Base-by-base conservation (phyloP, 2,113 vertebrate species). In the Datnioides undecimradiatus region DNA sequence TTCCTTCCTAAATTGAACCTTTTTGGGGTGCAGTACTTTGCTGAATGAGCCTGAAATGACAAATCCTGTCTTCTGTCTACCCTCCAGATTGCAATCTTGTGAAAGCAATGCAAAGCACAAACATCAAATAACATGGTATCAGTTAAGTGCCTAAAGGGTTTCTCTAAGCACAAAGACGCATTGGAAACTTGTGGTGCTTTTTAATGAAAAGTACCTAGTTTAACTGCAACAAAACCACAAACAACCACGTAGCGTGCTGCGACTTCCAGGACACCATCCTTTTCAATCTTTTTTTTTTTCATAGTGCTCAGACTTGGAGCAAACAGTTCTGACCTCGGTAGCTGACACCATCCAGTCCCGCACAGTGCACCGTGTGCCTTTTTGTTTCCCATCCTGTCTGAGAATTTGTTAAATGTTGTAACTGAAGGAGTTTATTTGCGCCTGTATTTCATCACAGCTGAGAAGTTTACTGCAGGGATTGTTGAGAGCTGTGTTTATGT, bases 111-210 rank as follows among this genome's bases (percentile, higher is more conserved):
- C 8, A 45, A 83, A 91, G 90, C 90, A 86, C 90, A 87, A 73
- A 27, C 51, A 5, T 59, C 16, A 4, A 2, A 10, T 14, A 11
- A 31, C 25, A 25, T 14, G 34, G 17, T 64, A 23, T 31, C 10
- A 52, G 41, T 46, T 45, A 89, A 87, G 87, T 91, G 86, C 88
- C 87, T 90, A 2, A 48, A 81, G 62, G 40, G 52, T 79, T 80
- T 81, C 41, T 80, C 16, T 17, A 73, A 92, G 90, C 87, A 92
- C 87, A 85, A 73, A 79, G 16, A 41, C 25, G 60, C 12, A 21
- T 7, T 8, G 13, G 27, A 6, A 51, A 43, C 3, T 58, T 19
- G 6, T 49, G 5, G 7, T 2, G 48, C 13, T 36, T 40, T 23
- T 19, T 8, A 12, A 13, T 19, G 3, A 2, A 3, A 34, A 54